These are phyloP conservation scores for Phyllotreta cruciferae DNA, from an alignment of 2,888 invertebrate species.

Conservation along the genomic window DNA sequence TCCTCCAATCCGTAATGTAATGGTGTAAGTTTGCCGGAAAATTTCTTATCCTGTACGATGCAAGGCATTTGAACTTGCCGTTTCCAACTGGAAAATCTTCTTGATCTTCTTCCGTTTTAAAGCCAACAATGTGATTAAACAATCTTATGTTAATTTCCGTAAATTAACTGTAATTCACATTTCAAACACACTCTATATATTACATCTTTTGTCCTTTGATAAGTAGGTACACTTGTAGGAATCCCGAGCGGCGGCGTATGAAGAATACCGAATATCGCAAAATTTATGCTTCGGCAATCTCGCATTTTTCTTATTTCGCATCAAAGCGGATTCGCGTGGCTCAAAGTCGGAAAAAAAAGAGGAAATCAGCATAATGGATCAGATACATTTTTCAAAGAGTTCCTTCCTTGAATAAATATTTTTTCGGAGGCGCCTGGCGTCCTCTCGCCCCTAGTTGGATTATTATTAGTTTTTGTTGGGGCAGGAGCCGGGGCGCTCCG, in stretches of 20 bases:
- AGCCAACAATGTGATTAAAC: too few species aligned
- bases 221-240: not conserved
- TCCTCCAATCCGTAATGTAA: too few species aligned
- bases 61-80: too few species aligned
- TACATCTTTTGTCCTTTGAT: slow-evolving; percentile 1
- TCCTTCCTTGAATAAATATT: slow-evolving; percentile 9
- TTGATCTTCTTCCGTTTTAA: too few species aligned
- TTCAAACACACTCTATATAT: not conserved
- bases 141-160: too few species aligned
- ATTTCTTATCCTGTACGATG: too few species aligned
- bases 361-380: slow-evolving; percentile 12
- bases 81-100: too few species aligned
- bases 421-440: not conserved
- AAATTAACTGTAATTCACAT: not conserved
- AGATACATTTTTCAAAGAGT: slow-evolving; percentile 8
- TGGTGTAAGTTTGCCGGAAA: too few species aligned
- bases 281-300: slow-evolving; percentile 8
- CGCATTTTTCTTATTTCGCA: slow-evolving; percentile 14
- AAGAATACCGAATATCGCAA: slow-evolving; percentile 10
- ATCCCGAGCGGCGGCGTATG: not conserved
- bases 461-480: slow-evolving; percentile 5
- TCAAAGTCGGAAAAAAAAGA: slow-evolving; percentile 6
- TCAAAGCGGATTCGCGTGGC: slow-evolving; percentile 12
- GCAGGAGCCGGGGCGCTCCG: not conserved
- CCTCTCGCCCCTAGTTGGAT: not conserved